phyloP scores from a whole-genome alignment of 2,113 vertebrate species.

The Craseonycteris thonglongyai region DNA sequence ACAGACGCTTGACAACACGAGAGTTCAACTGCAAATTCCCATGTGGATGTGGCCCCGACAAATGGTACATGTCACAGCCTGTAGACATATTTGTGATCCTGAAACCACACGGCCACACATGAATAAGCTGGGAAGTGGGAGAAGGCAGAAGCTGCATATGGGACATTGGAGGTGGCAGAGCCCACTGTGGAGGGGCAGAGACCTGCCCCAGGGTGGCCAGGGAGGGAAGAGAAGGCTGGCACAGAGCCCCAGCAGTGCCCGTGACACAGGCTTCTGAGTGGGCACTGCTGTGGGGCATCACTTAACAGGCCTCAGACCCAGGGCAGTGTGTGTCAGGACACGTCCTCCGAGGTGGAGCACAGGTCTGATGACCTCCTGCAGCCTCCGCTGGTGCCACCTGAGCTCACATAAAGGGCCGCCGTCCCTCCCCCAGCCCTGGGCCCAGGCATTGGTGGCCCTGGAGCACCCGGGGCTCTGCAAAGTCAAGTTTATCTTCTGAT shows the following conservation, averaged over 20 bases:
- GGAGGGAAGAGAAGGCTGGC: too few species aligned
- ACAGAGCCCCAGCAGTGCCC: neutral
- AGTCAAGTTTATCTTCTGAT: neutral
- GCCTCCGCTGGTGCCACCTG: rapidly evolving
- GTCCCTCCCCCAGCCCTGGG: rapidly evolving
- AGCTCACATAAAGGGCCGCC: rapidly evolving
- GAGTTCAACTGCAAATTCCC: neutral
- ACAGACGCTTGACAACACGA: rapidly evolving
- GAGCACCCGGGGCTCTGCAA: neutral
- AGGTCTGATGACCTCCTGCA: neutral
- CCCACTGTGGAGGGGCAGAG: neutral
- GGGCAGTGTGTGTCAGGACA: rapidly evolving
- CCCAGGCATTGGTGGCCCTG: rapidly evolving
- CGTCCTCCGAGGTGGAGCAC: neutral
- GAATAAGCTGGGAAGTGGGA: neutral
- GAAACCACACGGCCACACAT: rapidly evolving
- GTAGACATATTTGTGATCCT: neutral
- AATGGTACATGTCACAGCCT: rapidly evolving
- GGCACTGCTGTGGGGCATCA: neutral
- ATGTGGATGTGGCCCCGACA: rapidly evolving
- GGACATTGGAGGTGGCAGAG: rapidly evolving
- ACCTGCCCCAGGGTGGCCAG: neutral
- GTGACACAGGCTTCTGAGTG: neutral
- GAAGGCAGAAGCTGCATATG: neutral
- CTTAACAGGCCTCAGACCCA: neutral